These are phyloP conservation scores for Drosophila paranaensis DNA, from an alignment of 2,888 invertebrate species.

Conservation along the genomic window DNA sequence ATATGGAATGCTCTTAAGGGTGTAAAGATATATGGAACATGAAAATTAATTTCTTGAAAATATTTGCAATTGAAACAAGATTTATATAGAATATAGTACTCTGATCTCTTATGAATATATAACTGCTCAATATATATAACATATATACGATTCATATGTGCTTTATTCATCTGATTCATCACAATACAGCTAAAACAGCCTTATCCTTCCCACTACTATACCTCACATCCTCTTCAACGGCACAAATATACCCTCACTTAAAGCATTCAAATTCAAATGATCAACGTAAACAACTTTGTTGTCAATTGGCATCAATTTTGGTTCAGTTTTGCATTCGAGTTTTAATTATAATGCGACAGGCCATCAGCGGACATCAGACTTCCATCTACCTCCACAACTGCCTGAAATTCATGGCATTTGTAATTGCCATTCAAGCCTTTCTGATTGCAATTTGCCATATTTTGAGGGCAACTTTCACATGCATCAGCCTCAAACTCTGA, in stretches of 20 bases:
- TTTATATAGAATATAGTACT: background rate
- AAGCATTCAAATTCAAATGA: constrained; percentile 24
- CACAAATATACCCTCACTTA: background rate
- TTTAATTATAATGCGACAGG: constrained; percentile 45
- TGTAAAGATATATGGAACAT: background rate
- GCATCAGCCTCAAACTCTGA: background rate
- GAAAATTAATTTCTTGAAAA: background rate
- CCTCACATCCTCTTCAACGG: background rate
- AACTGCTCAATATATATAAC: background rate
- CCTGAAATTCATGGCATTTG: constrained; percentile 16
- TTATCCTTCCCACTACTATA: background rate
- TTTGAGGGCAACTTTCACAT: constrained; percentile 34
- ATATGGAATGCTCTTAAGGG: background rate
- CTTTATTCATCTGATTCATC: too few species aligned
- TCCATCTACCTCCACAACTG: background rate
- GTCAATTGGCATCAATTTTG: constrained; percentile 49
- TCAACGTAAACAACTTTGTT: constrained; percentile 30
- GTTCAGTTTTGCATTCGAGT: constrained; percentile 52
- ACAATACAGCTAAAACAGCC: too few species aligned
- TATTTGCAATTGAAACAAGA: background rate
- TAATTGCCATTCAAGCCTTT: constrained; percentile 29
- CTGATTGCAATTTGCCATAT: constrained; percentile 23
- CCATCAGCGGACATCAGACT: constrained; percentile 24
- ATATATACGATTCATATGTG: background rate
- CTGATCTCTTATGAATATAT: background rate